Conservation (phyloP, 1,140 invertebrate species). For the Drosophila watanabei region DNA sequence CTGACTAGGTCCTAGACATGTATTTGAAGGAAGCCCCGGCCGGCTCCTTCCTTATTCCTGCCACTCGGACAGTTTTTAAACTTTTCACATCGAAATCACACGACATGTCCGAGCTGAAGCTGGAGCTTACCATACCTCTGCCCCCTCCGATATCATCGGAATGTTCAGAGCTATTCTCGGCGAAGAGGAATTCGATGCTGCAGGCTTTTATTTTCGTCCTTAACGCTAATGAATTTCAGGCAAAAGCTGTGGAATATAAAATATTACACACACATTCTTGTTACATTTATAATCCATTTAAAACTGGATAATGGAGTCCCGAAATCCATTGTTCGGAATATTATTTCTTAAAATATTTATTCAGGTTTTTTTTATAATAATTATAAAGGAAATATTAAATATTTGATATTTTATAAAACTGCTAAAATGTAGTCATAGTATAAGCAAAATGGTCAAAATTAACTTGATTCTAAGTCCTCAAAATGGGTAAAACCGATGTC, state of each 20-base stretch:
- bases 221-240: conserved; percentile 3
- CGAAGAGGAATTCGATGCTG: not conserved
- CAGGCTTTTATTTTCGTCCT: not conserved
- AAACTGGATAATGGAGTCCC: not conserved
- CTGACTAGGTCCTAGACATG: conserved; percentile 38
- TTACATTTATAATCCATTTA: not conserved
- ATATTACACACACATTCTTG: not conserved
- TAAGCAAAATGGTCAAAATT: no score
- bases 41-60: conserved; percentile 18
- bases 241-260: not conserved
- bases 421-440: no score
- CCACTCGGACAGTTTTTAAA: conserved; percentile 42
- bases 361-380: not conserved
- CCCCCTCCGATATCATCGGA: conserved; percentile 2
- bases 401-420: no score
- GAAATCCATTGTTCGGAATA: not conserved
- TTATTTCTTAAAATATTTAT: not conserved
- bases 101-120: conserved; percentile 50
- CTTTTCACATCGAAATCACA: conserved; percentile 70
- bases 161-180: not conserved
- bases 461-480: no score
- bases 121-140: conserved; percentile 29
- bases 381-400: no score
- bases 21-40: conserved; percentile 30
- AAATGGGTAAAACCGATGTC: no score